Evolutionary conservation across 2,113 vertebrate genomes (phyloP), one percentile per base, ranked within the genome.

Genomic region (Erpornis zantholeuca): DNA sequence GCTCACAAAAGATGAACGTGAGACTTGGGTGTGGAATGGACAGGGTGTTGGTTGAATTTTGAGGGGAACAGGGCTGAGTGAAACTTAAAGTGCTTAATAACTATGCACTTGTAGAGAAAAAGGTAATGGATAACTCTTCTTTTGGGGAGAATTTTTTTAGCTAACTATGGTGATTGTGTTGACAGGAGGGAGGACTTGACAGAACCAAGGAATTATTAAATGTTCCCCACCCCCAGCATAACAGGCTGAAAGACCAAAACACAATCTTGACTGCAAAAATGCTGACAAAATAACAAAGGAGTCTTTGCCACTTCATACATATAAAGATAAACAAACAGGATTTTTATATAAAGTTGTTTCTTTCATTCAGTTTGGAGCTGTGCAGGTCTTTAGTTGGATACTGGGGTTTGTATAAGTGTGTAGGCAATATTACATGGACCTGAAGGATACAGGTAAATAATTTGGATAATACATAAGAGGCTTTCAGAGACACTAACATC

Each of bases 321-420:
- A n/a, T 13, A n/a, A 17, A 3, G 15, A 44, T 76, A 69, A 65
- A 9, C 2, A 36, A 12, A 29, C 3, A 8, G 0, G 0, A 14
- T 84, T 91, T 84, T 85, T 11, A 56, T 18, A 71, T 35, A 16
- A 50, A 64, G 10, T 47, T 45, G 1, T 17, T 91, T 33, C 5
- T 53, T 56, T 85, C 33, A 35, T 66, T 78, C 49, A 31, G 3
- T 71, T 68, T 72, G 61, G 16, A 73, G 12, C 3, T 68, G 7
- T 53, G 17, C 15, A 52, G 10, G 10, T 82, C 25, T 65, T 50
- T 50, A 42, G 29, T 29, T 71, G 33, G 15, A 11, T 59, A 29
- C 6, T 17, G 7, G 12, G 8, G 10, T 29, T 14, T 73, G 6
- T 27, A 2, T 19, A 57, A 65, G 15, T 29, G 7, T 2, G 0